These are phyloP conservation scores for Stictocephala bisonia DNA, from an alignment of 2,888 invertebrate species.

Conservation along the genomic window DNA sequence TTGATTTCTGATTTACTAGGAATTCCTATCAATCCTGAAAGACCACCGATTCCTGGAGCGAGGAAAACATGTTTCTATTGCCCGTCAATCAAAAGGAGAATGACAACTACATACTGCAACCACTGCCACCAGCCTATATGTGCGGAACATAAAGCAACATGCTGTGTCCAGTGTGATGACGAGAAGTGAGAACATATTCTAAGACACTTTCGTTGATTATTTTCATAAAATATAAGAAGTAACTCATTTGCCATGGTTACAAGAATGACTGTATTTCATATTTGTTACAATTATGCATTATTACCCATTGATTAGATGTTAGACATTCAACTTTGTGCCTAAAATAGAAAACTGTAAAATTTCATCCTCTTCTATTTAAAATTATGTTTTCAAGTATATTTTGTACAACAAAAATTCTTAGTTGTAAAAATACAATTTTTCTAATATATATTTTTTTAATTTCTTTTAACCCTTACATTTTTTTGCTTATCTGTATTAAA, in stretches of 20 bases:
- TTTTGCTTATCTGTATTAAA: too few species aligned
- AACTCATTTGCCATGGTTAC: background rate
- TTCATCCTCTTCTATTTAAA: too few species aligned
- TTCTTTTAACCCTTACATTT: too few species aligned
- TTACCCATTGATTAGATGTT: conserved; percentile 12
- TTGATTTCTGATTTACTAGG: conserved; percentile 17
- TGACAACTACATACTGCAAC: conserved; percentile 27
- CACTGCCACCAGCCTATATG: conserved; percentile 29
- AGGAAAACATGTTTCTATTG: conserved; percentile 31
- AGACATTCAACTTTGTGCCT: too few species aligned
- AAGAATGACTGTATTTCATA: background rate
- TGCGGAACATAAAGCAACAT: conserved; percentile 36
- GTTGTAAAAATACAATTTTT: too few species aligned
- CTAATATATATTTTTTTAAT: too few species aligned
- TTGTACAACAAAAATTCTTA: too few species aligned
- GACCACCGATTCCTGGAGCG: background rate
- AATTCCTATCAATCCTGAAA: background rate
- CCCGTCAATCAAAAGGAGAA: conserved; percentile 19
- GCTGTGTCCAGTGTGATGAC: conserved; percentile 36
- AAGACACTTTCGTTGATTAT: conserved; percentile 1
- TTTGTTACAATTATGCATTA: background rate
- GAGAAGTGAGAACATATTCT: conserved; percentile 1
- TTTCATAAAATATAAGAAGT: background rate
- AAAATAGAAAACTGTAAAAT: too few species aligned
- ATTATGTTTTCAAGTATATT: too few species aligned